Base-by-base conservation (phyloP, 1,140 invertebrate genomes). In the Papilio glaucus region DNA sequence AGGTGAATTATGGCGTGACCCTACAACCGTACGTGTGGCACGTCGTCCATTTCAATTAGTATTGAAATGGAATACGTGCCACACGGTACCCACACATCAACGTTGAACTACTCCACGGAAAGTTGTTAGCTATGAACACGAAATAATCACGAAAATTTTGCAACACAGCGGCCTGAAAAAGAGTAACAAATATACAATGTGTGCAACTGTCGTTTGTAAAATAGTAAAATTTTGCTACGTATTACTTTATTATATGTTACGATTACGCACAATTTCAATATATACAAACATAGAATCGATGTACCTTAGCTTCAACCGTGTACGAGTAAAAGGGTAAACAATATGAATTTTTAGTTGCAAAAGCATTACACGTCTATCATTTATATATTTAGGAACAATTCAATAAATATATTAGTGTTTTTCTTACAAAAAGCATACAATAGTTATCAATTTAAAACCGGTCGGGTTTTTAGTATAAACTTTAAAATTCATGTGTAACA, bases 341-440 rank as follows among this genome's bases (percentile, higher is more conserved):
- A 41, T 0, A 8, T 21, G 45, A 18, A 53, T 18, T n/a, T 21
- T 53, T 18, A 21, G 49, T 4, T 39, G 10, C 5, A 12, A 53
- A 53, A 18, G 15, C 1, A 18, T 21, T 65, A 39, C 13, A 41
- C n/a, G 13, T 4, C 12, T 24, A 5, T 65, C 61, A 63, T 49
- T 49, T 49, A n/a, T 49, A 63, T 6, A 67, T 41, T 42, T 67
- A 67, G 63, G 63, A 67, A 67, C 63, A 67, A 41, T 67, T 65
- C 5, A 41, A 67, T 42, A 42, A 24, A 18, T 41, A 24, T 41
- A 5, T 21, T n/a, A n/a, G n/a, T n/a, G n/a, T 18, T 12, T 67
- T 42, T 67, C 9, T 21, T 37, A 13, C n/a, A 39, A 42, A 42
- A 67, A 67, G 8, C 63, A 37, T 39, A 42, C 38, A 42, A 67